These are phyloP conservation scores for Chinchilla lanigera DNA, from an alignment of 2,113 vertebrate species.

Conservation along the genomic window DNA sequence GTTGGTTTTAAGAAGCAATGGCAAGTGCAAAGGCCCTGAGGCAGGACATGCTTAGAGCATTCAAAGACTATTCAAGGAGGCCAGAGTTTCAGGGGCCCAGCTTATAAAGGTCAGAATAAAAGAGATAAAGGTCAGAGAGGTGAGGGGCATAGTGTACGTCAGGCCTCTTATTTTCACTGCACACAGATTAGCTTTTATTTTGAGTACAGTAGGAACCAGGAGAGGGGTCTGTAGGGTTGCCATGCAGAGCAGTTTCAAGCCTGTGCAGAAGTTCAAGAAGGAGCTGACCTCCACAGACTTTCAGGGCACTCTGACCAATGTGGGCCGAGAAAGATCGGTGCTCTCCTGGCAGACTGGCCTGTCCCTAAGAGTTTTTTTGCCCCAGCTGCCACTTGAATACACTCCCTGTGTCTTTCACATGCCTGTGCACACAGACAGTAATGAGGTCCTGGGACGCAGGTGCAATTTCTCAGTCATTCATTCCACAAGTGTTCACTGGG, in stretches of 20 bases:
- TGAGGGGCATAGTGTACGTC: rapidly evolving
- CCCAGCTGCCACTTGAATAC: neutral
- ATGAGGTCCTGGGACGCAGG: neutral
- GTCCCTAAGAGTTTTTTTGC: neutral
- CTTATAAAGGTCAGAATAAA: neutral
- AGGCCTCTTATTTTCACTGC: neutral
- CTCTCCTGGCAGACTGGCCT: neutral
- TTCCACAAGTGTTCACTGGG: neutral
- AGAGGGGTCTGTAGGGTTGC: neutral
- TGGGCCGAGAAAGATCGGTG: rapidly evolving
- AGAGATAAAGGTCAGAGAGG: neutral
- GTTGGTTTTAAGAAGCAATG: neutral
- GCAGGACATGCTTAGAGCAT: neutral
- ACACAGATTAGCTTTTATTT: neutral
- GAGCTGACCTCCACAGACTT: neutral
- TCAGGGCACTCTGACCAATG: neutral
- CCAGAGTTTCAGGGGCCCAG: neutral
- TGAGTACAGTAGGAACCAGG: no score
- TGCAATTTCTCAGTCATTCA: neutral
- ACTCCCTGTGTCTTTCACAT: neutral
- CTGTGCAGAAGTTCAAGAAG: neutral
- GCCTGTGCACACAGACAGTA: rapidly evolving
- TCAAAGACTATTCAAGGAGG: neutral
- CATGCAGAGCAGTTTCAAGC: neutral
- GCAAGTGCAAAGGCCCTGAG: slow-evolving; percentile 48